Base-by-base conservation (phyloP, 2,888 invertebrate species). In the Cantharis nigra region DNA sequence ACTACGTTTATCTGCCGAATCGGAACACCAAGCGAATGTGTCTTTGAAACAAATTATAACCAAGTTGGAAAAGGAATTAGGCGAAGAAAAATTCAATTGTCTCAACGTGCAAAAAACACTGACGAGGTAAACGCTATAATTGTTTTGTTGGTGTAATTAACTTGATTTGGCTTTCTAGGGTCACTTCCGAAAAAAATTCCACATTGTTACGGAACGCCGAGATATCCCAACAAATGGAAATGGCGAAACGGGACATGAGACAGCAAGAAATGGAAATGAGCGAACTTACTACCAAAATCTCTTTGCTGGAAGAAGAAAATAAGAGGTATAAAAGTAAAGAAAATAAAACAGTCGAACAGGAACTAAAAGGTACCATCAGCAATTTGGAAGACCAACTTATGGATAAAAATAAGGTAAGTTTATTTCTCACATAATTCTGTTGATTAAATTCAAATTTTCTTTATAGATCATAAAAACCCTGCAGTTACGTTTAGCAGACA, bases 401-500 rank as follows among this genome's bases (percentile, higher is more conserved):
- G 9, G 93, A 94, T 79, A 93, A 92, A 87, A 92, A 91, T 82
- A 92, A 92, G 89, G 92, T 92, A 23, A 62, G 69, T 23, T 70
- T 11, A 16, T 26, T 23, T 26, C 2, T 26, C 3, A 5, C 62
- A 23, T 49, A 1, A 20, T n/a, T 28, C 14, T 0, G n/a, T n/a
- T n/a, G n/a, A n/a, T n/a, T 74, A 71, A 77, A 63, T 28, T 18
- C 5, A 14, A 9, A 73, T 80, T 77, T 75, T 77, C 76, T 79
- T 89, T 90, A 63, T 87, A 96, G 96, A 94, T 93, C 89, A 95
- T 97, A 83, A 96, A 96, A 90, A 93, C 95, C 16, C 91, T 97
- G 84, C 96, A 97, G 87, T 95, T 97, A 87, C 92, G 97, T 82
- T 89, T 98, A 87, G 92, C 93, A 18, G 97, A 98, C 86, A 93